Base-by-base conservation (phyloP, 2,113 vertebrate genomes). In the Micromys minutus region DNA sequence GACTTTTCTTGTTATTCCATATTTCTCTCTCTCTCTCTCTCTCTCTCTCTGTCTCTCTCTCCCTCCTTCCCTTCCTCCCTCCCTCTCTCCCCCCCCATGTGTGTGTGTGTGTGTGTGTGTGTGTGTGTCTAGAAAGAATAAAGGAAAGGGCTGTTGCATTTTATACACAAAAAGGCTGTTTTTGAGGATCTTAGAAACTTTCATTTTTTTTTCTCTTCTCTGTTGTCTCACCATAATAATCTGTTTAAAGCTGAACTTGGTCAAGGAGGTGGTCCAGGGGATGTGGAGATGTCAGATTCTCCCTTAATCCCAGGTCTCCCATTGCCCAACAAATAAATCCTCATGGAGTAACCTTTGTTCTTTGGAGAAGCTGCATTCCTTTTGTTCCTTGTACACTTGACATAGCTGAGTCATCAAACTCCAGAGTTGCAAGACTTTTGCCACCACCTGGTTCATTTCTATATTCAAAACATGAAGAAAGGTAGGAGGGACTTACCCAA, bases 231-330 rank as follows among this genome's bases (percentile, higher is more conserved):
- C 84, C 45, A 31, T 69, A 93, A 55, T 26, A 15, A 52, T 79
- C 42, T 94, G 57, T 83, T 74, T 97, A 74, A 96, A 96, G 63
- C 50, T 97, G 87, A 83, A 59, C 55, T 95, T 95, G 75, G 50
- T 90, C n/a, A 74, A 91, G 57, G 26, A 63, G 2, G 47, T 92
- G 90, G 50, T 89, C n/a, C 79, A 93, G 65, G 34, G 59, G 0
- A 36, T 92, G 89, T 59, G 86, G 55, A 93, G 65, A 87, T 86
- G 94, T 92, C 52, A 93, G 93, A 90, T 89, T 94, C 57, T 91
- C 6, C 86, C 92, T 95, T 94, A 95, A 93, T 93, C 36, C 45
- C 21, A 16, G 45, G 34, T 87, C 52, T 94, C 93, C 79, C 0
- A 69, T 77, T 72, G 63, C 6, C 65, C 42, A 95, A 55, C 63